Percentiles rank a stretch among this genome's conserved stretches.
phyloP scores from a whole-genome alignment of 1,140 invertebrate species.

The Chironomus striatipennis region DNA sequence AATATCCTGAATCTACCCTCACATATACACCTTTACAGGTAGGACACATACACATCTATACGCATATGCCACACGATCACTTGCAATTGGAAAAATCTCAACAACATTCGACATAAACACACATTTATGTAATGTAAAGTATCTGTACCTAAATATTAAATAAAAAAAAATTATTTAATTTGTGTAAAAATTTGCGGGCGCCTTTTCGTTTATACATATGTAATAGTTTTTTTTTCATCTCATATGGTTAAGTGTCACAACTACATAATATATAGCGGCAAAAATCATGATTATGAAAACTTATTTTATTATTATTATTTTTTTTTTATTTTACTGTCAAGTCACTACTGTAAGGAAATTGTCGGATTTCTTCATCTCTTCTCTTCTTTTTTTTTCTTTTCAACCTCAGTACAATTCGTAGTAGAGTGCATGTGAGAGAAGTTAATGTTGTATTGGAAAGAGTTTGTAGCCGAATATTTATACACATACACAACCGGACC shows the following conservation, averaged over 20 bases:
- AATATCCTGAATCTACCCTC: background rate
- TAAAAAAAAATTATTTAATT: too few relatives aligned
- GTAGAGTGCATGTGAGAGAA: background rate
- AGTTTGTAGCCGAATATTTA: background rate
- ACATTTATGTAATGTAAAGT: constrained; percentile 1
- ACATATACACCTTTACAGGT: background rate
- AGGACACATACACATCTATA: background rate
- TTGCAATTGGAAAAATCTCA: background rate
- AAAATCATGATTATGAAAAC: background rate
- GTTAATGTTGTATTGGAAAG: background rate
- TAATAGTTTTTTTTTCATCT: constrained; percentile 14
- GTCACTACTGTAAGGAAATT: constrained; percentile 7
- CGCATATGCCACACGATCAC: background rate
- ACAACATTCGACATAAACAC: background rate
- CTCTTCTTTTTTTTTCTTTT: too few relatives aligned
- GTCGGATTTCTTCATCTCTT: background rate
- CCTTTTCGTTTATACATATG: background rate
- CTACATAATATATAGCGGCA: background rate
- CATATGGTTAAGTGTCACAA: constrained; percentile 6
- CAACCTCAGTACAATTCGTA: background rate
- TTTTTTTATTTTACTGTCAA: background rate
- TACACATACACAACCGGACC: background rate
- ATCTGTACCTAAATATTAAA: too few relatives aligned
- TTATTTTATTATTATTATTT: background rate
- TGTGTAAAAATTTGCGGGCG: background rate